Evolutionary conservation across 2,113 vertebrate genomes (phyloP).

Genomic region (Petromus typicus): DNA sequence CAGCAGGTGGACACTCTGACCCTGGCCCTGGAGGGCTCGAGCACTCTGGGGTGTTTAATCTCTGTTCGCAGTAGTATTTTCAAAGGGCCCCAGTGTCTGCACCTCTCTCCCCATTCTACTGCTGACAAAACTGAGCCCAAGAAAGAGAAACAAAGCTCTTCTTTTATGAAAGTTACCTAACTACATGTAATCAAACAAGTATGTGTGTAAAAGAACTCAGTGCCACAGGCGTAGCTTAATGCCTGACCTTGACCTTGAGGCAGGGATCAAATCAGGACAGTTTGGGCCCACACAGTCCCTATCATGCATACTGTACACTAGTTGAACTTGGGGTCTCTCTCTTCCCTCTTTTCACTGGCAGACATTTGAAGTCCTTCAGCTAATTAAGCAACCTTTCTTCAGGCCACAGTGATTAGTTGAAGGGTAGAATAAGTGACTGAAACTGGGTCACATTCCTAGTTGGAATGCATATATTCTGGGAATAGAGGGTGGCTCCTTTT

Average conservation of each 20-base stretch:
- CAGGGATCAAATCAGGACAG: background rate
- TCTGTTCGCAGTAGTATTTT: background rate
- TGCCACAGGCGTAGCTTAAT: background rate
- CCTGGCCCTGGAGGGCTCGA: background rate
- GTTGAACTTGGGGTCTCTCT: background rate
- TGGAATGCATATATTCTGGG: background rate
- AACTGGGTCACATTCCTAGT: background rate
- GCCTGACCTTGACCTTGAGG: background rate
- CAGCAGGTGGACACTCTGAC: accelerated
- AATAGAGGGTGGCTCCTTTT: background rate
- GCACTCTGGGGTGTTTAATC: accelerated
- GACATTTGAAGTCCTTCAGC: too few relatives aligned
- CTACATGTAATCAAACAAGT: background rate
- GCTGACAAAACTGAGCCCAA: background rate
- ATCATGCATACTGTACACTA: background rate
- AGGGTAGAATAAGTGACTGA: background rate
- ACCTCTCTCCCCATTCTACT: background rate
- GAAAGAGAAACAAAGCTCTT: background rate
- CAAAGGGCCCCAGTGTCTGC: accelerated
- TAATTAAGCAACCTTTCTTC: background rate
- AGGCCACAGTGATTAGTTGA: background rate
- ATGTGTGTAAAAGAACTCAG: background rate
- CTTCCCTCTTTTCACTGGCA: background rate
- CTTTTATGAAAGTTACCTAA: background rate
- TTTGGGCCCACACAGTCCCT: too few relatives aligned